A percentile compares a stretch with the other conserved stretches of the same genome.
These are phyloP conservation scores for Aphidius ervi DNA, from an alignment of 1,140 invertebrate species.

Conservation along the genomic window DNA sequence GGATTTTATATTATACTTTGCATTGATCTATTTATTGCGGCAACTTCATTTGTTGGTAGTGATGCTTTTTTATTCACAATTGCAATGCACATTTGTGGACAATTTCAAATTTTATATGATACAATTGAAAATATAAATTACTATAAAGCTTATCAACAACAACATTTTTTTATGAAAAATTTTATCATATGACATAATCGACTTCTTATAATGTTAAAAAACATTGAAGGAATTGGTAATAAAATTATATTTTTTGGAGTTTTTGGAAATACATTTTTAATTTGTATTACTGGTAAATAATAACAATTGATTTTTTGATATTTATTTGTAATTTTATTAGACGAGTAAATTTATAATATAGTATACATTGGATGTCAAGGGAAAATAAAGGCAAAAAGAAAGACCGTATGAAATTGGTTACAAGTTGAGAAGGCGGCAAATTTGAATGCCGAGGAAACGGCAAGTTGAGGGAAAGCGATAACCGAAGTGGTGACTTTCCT, in stretches of 20 bases:
- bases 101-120: slow-evolving; percentile 15
- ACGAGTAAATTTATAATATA: too few species aligned
- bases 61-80: slow-evolving; percentile 22
- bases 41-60: slow-evolving; percentile 14
- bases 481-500: too few species aligned
- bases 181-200: slow-evolving; percentile 21
- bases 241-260: slow-evolving; percentile 21
- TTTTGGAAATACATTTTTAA: slow-evolving; percentile 1
- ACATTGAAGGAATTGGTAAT: slow-evolving; percentile 21
- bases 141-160: background rate
- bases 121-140: slow-evolving; percentile 5
- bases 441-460: too few species aligned
- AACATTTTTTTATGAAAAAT: background rate
- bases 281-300: slow-evolving; percentile 17
- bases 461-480: too few species aligned
- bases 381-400: too few species aligned
- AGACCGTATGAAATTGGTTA: too few species aligned
- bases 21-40: slow-evolving; percentile 10
- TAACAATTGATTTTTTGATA: too few species aligned
- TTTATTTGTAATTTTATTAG: too few species aligned
- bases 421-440: too few species aligned
- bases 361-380: too few species aligned
- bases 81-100: slow-evolving; percentile 22
- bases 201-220: slow-evolving; percentile 11
- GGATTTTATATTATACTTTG: slow-evolving; percentile 9